Percentiles rank a stretch among this genome's conserved stretches.
Evolutionary conservation across 1,140 invertebrate species (phyloP).

Genomic region (Drosophila parabipectinata): DNA sequence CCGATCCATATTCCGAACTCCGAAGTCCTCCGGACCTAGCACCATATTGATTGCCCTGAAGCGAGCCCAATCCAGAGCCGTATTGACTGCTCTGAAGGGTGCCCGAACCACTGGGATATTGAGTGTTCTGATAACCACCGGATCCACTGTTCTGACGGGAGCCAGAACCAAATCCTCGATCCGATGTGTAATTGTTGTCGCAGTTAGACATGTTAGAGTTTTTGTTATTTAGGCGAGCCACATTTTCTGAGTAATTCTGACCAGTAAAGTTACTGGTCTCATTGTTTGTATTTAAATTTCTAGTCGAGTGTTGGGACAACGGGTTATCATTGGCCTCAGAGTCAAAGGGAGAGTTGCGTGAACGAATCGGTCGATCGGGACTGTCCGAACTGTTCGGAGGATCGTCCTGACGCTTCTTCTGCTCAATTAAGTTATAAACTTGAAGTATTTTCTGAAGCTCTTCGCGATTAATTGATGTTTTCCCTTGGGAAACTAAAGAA

Average conservation of each 20-base stretch:
- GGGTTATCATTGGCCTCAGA: conserved; percentile 9
- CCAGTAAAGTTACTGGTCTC: conserved; percentile 32
- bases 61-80: conserved; percentile 16
- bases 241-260: conserved; percentile 49
- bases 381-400: background rate
- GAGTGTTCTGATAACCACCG: background rate
- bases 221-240: conserved; percentile 50
- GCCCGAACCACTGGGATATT: background rate
- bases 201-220: conserved; percentile 38
- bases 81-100: background rate
- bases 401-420: conserved; percentile 55
- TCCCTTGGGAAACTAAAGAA: conserved; percentile 70
- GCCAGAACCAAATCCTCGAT: background rate
- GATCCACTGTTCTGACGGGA: background rate
- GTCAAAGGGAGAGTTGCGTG: background rate
- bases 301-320: conserved; percentile 14
- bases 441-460: conserved; percentile 72
- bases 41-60: conserved; percentile 7
- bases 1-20: background rate
- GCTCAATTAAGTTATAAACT: conserved; percentile 64
- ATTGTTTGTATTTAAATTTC: conserved; percentile 20
- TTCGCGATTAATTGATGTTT: conserved; percentile 65
- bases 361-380: background rate
- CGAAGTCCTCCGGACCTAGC: background rate
- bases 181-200: background rate